Evolutionary conservation across 2,113 vertebrate genomes (phyloP).

Genomic region (Callaeas wilsoni): DNA sequence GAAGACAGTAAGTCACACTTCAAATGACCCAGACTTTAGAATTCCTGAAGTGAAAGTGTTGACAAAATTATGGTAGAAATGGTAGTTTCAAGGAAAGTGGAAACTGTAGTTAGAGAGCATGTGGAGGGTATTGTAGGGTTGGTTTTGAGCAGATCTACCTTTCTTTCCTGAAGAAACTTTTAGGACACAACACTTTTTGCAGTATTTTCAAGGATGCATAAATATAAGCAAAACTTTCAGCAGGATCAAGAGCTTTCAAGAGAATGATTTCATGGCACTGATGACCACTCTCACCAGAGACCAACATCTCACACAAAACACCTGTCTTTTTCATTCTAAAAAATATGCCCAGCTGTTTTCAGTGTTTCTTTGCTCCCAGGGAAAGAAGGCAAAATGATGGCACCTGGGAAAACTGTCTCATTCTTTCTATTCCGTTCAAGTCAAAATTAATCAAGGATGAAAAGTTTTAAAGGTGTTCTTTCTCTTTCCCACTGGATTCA

Average conservation of each 20-base stretch:
- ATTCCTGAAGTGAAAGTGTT: not conserved
- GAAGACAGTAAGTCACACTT: not conserved
- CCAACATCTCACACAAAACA: not conserved
- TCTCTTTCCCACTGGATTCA: not conserved
- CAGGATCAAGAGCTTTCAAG: not conserved
- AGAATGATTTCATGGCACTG: not conserved
- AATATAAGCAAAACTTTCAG: not conserved
- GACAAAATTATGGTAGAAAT: not conserved
- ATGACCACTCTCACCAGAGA: not conserved
- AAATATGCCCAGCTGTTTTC: not conserved
- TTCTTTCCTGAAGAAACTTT: not conserved
- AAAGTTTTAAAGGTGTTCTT: constrained; percentile 7
- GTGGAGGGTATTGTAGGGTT: not conserved
- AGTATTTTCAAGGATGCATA: not conserved
- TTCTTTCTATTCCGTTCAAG: not conserved
- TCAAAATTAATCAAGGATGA: constrained; percentile 21
- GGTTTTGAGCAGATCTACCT: not conserved
- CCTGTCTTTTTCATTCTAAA: not conserved
- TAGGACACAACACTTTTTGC: not conserved
- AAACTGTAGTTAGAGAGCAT: not conserved
- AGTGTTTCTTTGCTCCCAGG: not conserved
- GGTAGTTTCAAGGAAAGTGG: not conserved
- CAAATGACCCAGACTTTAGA: not conserved
- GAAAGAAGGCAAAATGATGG: not conserved
- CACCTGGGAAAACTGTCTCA: not conserved